A percentile compares a stretch with the other conserved stretches of the same genome.
phyloP scores from a whole-genome alignment of 2,888 invertebrate genomes.

The Campoplex nolae region DNA sequence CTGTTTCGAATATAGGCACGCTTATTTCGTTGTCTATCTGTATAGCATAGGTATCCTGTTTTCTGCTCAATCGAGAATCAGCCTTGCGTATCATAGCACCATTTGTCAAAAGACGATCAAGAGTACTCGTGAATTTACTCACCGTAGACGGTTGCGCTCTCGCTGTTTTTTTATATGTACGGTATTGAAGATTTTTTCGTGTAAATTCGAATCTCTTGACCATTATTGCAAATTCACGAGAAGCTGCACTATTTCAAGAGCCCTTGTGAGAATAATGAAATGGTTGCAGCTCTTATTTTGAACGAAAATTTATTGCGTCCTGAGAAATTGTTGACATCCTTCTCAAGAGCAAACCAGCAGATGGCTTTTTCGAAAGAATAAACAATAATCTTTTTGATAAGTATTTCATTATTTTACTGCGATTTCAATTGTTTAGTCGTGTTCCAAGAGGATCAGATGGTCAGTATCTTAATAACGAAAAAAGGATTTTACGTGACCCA shows the following conservation, averaged over 20 bases:
- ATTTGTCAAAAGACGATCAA: conserved; percentile 34
- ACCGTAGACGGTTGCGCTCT: conserved; percentile 42
- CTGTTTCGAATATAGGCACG: conserved; percentile 1
- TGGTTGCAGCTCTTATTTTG: background rate
- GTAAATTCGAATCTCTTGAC: conserved; percentile 16
- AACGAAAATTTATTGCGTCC: background rate
- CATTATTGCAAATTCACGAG: conserved; percentile 47
- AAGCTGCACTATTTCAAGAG: conserved; percentile 9
- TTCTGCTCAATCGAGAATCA: conserved; percentile 35
- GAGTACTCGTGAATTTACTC: conserved; percentile 48
- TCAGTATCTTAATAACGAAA: too few relatives aligned
- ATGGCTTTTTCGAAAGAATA: background rate
- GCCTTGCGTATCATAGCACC: conserved; percentile 15
- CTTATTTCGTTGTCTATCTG: background rate
- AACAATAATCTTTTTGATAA: background rate
- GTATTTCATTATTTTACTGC: background rate
- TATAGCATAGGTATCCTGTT: background rate
- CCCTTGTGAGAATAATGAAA: conserved; percentile 32
- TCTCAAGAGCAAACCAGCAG: conserved; percentile 35
- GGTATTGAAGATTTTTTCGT: background rate
- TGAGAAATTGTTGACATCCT: conserved; percentile 9
- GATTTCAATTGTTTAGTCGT: background rate
- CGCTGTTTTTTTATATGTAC: conserved; percentile 42
- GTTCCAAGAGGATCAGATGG: too few relatives aligned
- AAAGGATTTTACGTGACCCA: too few relatives aligned